Evolutionary conservation across 2,113 vertebrate genomes (phyloP), one percentile per base, ranked within the genome.

Genomic region (Pao palembangensis): DNA sequence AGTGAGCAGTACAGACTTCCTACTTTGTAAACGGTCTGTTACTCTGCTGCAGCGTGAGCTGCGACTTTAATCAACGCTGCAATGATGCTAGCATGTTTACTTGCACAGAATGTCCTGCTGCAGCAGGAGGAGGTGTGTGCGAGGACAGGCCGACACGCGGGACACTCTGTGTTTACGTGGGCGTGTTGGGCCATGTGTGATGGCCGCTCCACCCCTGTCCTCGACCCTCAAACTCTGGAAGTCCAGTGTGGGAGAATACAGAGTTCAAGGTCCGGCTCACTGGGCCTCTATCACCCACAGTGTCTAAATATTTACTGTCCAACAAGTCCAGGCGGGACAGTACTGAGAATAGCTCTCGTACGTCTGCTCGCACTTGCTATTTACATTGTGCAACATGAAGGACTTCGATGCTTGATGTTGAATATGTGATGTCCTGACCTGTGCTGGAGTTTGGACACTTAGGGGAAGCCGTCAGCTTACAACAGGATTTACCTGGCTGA

Each of bases 231-330:
- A 41, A 38, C 38, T 41, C 67, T 44, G 5, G n/a, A 55, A 62
- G 58, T 28, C 47, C 48, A 64, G 60, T 62, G 67, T 71, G 64
- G 41, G 68, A 74, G 67, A 68, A 43, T 38, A 34, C 18, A 66
- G 62, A 77, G 85, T 81, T 86, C 75, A 82, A 82, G 80, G 74
- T 84, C 75, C 73, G 69, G 63, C 67, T 86, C 25, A 73, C 56
- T n/a, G 67, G 58, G 67, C 71, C 65, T 58, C 53, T 43, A 51
- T 78, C 61, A 68, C 71, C 71, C 78, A 69, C 71, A 49, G 73
- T 80, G 71, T 85, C 80, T 75, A 88, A 90, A 90, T 89, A 90
- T 89, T 91, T 89, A 88, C 82, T 76, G 80, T 85, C 67, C 42
- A 54, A 53, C 63, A 54, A 77, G 83, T 78, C 81, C 76, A 57